Evolutionary conservation across 2,797 vertebrate genomes (phyloP), one percentile per base, ranked within the genome.

Genomic region (Loris lydekkerianus): DNA sequence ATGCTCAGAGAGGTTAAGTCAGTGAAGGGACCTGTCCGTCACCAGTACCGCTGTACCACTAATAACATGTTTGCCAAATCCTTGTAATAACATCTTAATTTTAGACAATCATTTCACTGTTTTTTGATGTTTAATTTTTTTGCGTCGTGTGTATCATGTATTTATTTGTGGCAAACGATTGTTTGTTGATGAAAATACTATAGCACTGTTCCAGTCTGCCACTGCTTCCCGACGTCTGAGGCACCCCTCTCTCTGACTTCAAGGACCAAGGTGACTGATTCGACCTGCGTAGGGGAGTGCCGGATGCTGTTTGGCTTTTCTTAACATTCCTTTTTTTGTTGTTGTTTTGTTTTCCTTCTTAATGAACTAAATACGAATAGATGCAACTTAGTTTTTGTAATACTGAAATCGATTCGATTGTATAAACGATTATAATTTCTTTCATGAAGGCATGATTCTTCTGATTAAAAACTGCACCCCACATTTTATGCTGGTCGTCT

Each of bases 101-200:
- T 99, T 99, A 98, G 99, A 99, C 99, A 99, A 99, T 99, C 99
- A 99, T 98, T 98, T 99, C 99, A 98, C 98, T 98, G 65, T 98
- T 98, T 98, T 98, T 98, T 97, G 97, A 96, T 99, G 99, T 99
- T 98, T 97, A 97, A 98, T 99, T 98, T 99, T 98, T 99, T 99
- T 98, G 98, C 99, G 98, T 99, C 98, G 98, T 98, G 99, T 99
- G 99, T 99, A 99, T 99, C 98, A 99, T 99, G 99, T 99, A 99
- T 99, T 99, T 99, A 99, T 99, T 99, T 99, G 99, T 99, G 99
- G 99, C 99, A 99, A 99, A 99, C 99, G 99, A 98, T 99, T 99
- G 99, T 99, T 99, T 99, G 99, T 99, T 99, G 99, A 99, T 99
- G 99, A 98, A 99, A 97, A 99, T 99, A 53, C 49, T 17, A 53